Base-by-base conservation (phyloP, 2,888 invertebrate species). In the Dexiosoma caninum region DNA sequence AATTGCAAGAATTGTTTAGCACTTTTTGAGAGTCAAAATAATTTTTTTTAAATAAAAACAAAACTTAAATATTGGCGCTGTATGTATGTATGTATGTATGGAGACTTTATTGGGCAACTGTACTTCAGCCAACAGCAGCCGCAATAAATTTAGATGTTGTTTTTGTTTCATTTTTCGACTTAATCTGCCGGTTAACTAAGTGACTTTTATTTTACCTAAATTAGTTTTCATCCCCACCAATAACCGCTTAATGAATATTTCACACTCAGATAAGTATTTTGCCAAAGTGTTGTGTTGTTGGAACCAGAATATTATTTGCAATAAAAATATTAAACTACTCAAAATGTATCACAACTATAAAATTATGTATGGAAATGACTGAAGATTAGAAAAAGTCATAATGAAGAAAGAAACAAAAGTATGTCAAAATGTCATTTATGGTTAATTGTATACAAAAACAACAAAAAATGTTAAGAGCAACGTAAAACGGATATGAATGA, bases 371-470 rank as follows among this genome's bases (percentile, higher is more conserved):
- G 27, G 27, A 27, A 27, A 27, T 3, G 27, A 27, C 44, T 35
- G 35, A 60, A 76, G 19, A 69, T 64, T 72, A 64, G 44, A 35
- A 55, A 55, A 7, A 42, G 9, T 37, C 6, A 27, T 27, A 27
- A 5, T 23, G 12, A 72, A 49, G 1, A 2, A 37, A 12, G 21
- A 32, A 19, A 32, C 23, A n/a, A 49, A 60, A 64, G 70, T 75
- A 55, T 71, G 75, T 60, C 75, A 80, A 80, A 71, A 71, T 76
- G 23, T 44, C 64, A 74, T 64, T 75, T 75, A 66, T 27, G 66
- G 19, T 32, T 30, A 75, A 70, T 75, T 72, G 37, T 42, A 49
- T 49, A 51, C n/a, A n/a, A n/a, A n/a, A 60, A 23, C 14, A 4
- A 19, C 3, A 53, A 32, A 40, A 30, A 42, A 55, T 46, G 37